Evolutionary conservation across 2,797 vertebrate species (phyloP).

Genomic region (Eidolon dupreanum): DNA sequence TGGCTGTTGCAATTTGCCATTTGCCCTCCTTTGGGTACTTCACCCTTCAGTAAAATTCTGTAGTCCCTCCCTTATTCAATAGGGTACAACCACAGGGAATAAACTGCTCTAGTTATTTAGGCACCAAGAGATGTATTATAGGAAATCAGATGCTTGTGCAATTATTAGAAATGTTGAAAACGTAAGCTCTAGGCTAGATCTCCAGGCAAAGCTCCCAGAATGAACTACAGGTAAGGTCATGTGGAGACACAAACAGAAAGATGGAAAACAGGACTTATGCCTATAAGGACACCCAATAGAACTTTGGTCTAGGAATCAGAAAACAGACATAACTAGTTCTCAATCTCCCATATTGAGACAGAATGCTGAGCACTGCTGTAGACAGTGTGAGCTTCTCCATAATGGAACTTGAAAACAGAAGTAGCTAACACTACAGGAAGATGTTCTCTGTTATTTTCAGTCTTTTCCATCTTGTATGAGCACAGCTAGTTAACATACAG

Average conservation of each 20-base stretch:
- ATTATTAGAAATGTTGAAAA: conserved; percentile 5
- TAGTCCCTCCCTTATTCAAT: neutral
- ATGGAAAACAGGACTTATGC: neutral
- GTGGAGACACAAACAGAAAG: neutral
- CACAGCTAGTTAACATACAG: neutral
- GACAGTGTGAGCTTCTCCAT: neutral
- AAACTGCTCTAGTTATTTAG: neutral
- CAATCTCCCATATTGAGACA: neutral
- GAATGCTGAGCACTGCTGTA: fast-evolving
- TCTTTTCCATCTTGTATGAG: neutral
- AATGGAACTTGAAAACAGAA: neutral
- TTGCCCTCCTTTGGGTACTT: neutral
- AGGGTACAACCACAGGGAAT: neutral
- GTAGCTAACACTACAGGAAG: neutral
- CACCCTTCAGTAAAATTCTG: neutral
- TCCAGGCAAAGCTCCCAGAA: neutral
- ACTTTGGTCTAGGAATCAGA: neutral
- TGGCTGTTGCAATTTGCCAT: neutral
- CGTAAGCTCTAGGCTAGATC: neutral
- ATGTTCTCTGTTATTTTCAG: neutral
- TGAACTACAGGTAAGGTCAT: neutral
- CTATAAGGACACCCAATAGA: neutral
- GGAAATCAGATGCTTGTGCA: neutral
- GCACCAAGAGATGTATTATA: neutral
- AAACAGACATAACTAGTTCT: neutral